Evolutionary conservation across 2,113 vertebrate species (phyloP), one percentile per base, ranked within the genome.

Genomic region (Dissostichus mawsoni): DNA sequence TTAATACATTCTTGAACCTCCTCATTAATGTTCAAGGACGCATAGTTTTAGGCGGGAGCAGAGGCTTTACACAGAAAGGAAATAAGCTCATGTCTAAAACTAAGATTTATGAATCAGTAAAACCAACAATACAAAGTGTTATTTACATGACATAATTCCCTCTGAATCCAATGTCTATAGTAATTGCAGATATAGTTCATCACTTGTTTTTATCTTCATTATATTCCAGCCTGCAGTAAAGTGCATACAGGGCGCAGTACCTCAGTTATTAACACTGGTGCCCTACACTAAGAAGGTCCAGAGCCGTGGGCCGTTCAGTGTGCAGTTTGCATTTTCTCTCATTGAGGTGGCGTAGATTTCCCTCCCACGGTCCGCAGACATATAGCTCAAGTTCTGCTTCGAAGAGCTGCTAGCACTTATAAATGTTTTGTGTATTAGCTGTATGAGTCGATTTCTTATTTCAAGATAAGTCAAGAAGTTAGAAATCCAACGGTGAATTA

Each of bases 121-220:
- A 52, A 36, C 17, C 74, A 5, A 63, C 18, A 62, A 8, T 10
- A 4, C 25, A 33, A 56, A 11, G 2, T 57, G 41, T 52, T 11
- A 36, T 6, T 11, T 11, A 13, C 10, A 23, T 8, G 9, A 18
- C 13, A 29, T 11, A 13, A 13, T 25, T 5, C 6, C 4, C 11
- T 25, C 47, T 8, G 16, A 33, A 18, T 51, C 64, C 64, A 51
- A 47, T 4, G 23, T 17, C 23, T 18, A 9, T 33, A 16, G 16
- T 18, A n/a, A 51, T 33, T 67, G 18, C 10, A 67, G 16, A 33
- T 8, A 66, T 66, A 47, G 33, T 55, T 45, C 12, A 55, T 48
- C 56, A 63, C 36, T 63, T 48, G 18, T 81, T 69, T 41, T 66
- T n/a, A 55, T 63, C 57, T 57, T 20, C 41, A 75, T 16, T 59